Conservation (phyloP, 2,797 vertebrate genomes). For the Poecile montanus region DNA sequence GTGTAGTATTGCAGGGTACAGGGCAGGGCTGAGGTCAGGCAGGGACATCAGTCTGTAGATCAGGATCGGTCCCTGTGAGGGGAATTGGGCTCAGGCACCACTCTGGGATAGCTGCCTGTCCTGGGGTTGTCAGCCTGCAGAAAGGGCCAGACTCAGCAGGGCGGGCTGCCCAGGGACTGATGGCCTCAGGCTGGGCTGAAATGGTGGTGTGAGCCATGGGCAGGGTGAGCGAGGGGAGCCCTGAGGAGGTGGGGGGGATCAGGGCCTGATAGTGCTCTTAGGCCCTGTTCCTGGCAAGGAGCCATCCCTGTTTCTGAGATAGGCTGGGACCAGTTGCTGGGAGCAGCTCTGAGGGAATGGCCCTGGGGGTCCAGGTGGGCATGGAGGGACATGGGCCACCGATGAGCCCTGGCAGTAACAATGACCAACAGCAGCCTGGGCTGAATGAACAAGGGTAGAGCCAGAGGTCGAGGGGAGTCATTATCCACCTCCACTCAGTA, state of each 20-base stretch:
- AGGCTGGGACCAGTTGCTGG: background rate
- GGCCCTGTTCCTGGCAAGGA: background rate
- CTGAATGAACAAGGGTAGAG: background rate
- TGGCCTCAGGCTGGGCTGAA: background rate
- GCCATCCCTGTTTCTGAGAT: no score
- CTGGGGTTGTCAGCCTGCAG: background rate
- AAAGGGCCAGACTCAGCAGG: background rate
- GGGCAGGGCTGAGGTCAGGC: background rate
- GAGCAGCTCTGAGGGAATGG: background rate
- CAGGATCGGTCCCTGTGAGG: background rate
- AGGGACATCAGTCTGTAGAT: background rate
- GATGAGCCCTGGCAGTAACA: background rate
- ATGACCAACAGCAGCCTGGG: background rate
- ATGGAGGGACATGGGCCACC: background rate
- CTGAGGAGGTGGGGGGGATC: background rate
- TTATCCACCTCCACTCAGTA: background rate
- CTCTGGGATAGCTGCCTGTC: background rate
- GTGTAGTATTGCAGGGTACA: background rate
- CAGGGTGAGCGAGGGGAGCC: fast-evolving
- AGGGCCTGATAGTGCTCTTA: background rate
- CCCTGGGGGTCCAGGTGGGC: background rate
- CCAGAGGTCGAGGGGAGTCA: fast-evolving
- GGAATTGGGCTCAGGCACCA: fast-evolving
- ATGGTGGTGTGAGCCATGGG: background rate
- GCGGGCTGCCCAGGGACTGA: background rate